Base-by-base conservation (phyloP, 1,140 invertebrate genomes). In the Eumeta japonica region DNA sequence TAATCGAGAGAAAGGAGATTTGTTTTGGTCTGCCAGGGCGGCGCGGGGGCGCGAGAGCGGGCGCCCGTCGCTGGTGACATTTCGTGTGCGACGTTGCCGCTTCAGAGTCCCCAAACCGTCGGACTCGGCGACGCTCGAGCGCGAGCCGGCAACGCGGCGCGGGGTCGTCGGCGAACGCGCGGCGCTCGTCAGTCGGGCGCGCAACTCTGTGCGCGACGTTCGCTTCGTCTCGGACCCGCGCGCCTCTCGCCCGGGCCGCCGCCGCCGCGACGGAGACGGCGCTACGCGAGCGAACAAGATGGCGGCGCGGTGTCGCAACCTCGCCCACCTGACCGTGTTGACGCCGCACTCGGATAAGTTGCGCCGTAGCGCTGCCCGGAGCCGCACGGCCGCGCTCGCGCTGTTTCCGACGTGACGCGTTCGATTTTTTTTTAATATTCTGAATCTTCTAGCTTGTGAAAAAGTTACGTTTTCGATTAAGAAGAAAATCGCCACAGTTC, bases 301-400 rank as follows among this genome's bases (percentile, higher is more conserved):
- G 42, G 50, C 52, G 41, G 45, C 62, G 60, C 65, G 55, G 62
- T 73, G 68, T 73, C 68, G 68, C 68, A 73, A 73, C 68, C 59
- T 70, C 68, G 65, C 63, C 65, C 68, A 73, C 68, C 68, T 73
- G 68, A 73, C 65, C 58, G 65, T 70, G 68, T 70, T 73, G 66
- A 71, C 51, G 66, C 62, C 68, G 68, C 61, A 58, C 66, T 66
- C 59, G 64, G 66, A 71, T 70, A 73, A 73, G 65, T 70, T 73
- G 65, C 65, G 65, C 68, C 65, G 64, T 62, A 66, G 67, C 67
- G 67, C 67, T 73, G 67, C 67, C 70, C 67, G 63, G 58, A 64
- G 58, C 58, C 65, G 67, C 65, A 73, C 67, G 67, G 63, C 65
- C 70, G 59, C 67, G 52, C 51, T 55, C 55, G 58, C 58, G 42